Conservation (phyloP, 2,113 vertebrate species). For the Morphnarchus princeps region DNA sequence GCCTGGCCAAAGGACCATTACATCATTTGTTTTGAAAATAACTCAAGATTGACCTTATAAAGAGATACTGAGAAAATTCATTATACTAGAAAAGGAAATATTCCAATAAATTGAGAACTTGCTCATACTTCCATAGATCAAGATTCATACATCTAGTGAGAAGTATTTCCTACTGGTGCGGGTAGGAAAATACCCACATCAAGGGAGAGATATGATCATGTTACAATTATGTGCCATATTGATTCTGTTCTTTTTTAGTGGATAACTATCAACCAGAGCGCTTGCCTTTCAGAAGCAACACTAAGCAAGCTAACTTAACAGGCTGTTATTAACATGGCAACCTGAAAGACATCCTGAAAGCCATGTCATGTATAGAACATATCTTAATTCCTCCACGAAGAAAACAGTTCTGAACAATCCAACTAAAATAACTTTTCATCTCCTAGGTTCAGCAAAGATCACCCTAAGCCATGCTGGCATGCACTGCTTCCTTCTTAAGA, state of each 20-base stretch:
- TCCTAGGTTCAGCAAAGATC: neutral
- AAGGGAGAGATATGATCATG: neutral
- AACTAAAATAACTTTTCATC: neutral
- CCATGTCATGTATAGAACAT: neutral
- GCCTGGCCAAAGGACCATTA: neutral
- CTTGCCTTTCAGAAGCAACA: neutral
- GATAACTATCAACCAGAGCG: neutral
- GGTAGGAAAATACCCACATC: neutral
- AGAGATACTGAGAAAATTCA: neutral
- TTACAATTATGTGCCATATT: neutral
- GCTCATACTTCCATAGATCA: neutral
- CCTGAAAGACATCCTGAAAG: neutral
- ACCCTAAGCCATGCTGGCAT: neutral
- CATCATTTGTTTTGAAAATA: neutral
- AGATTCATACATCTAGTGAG: neutral
- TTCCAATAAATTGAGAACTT: neutral
- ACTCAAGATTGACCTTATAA: neutral
- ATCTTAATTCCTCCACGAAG: neutral
- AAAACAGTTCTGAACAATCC: neutral
- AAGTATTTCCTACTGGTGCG: neutral
- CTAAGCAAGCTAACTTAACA: neutral
- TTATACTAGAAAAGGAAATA: neutral
- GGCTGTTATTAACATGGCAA: neutral
- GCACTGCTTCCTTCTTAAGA: neutral
- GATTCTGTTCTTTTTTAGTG: neutral